phyloP scores from a whole-genome alignment of 2,113 vertebrate genomes.

The Alexandromys fortis region DNA sequence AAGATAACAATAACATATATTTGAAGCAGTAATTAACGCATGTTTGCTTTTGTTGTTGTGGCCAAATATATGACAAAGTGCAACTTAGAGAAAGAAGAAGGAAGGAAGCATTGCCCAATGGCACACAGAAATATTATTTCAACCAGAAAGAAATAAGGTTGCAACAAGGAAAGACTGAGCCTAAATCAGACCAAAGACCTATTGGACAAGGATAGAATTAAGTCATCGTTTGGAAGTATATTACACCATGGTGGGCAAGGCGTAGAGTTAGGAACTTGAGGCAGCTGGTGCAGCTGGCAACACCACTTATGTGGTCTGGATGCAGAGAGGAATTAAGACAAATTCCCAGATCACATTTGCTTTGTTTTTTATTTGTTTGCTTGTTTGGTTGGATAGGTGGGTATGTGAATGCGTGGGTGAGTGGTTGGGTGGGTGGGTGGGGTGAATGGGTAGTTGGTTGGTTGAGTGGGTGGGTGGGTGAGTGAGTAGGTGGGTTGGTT shows the following conservation, averaged over 20 bases:
- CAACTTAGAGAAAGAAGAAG: neutral
- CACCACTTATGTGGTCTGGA: too few species aligned
- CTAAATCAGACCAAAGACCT: neutral
- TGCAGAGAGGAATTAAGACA: neutral
- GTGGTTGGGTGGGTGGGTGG: neutral
- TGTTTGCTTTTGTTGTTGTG: neutral
- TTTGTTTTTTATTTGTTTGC: neutral
- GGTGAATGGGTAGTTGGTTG: too few species aligned
- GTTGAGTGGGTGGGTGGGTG: accelerated
- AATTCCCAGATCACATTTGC: neutral
- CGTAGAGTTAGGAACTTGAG: too few species aligned
- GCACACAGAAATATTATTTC: neutral
- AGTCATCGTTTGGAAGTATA: neutral
- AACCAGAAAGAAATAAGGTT: neutral
- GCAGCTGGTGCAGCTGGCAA: neutral
- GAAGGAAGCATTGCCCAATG: neutral
- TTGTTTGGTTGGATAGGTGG: neutral
- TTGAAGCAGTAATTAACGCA: neutral
- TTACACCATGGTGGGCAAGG: neutral
- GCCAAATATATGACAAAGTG: neutral
- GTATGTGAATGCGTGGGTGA: neutral
- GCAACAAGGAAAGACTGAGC: too few species aligned
- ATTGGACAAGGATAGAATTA: neutral
- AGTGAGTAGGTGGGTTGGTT: neutral
- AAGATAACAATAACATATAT: neutral